Base-by-base conservation (phyloP, 2,797 vertebrate genomes). In the Manis pentadactyla region DNA sequence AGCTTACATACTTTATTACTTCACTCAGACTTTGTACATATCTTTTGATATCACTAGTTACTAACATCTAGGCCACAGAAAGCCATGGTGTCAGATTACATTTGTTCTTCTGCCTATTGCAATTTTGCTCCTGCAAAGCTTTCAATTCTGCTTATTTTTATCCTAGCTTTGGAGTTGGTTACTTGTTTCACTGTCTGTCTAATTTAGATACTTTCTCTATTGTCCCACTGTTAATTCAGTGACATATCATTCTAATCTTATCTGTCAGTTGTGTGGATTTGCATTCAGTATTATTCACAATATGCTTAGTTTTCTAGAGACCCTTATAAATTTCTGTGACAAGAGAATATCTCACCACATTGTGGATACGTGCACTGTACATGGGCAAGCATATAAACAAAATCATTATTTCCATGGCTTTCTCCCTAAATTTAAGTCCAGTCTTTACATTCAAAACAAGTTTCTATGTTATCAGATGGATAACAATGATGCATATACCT, bases 91-190 rank as follows among this genome's bases (percentile, higher is more conserved):
- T 77, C 93, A 96, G 88, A 39, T 93, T 97, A 39, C 25, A 87
- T 96, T 95, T 95, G 74, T 89, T 77, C 39, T 94, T 84, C 27
- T 84, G 73, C 9, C 78, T 23, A 25, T 88, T 90, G 55, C 27
- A 89, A 73, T 68, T 95, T 91, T 85, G 25, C 82, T 87, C 11
- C 42, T 92, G 10, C 4, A 94, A 66, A 89, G 27, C 29, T 95
- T 94, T 93, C 92, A 90, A 59, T 93, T 93, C 53, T 73, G 57
- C 27, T 97, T 87, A 91, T 83, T 78, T 94, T 96, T 71, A 92
- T 75, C 29, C 17, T n/a, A 83, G 19, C 31, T 87, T 96, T 87
- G 78, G 29, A 81, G 66, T 89, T 79, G 15, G 49, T 91, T 75
- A 64, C 59, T 96, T 93, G 19, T 18, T 84, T 96, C 68, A 37